These are phyloP conservation scores for Acrocyrtus sp. DNA, from an alignment of 2,888 invertebrate species.

Conservation along the genomic window DNA sequence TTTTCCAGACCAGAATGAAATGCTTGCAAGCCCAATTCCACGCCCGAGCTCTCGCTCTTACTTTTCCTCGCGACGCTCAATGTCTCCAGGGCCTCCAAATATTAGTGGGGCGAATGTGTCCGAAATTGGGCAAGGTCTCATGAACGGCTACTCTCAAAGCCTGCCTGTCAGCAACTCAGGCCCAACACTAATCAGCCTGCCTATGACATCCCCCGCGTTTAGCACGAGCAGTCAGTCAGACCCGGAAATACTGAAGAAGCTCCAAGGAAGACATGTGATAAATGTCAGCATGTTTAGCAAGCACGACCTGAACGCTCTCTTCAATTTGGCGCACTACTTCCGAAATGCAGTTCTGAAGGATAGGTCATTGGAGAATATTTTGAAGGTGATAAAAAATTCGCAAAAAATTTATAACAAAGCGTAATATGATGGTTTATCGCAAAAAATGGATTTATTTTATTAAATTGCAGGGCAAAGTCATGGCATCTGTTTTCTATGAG, in stretches of 20 bases:
- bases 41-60: conserved; percentile 48
- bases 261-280: conserved; percentile 83
- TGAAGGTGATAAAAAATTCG: conserved; percentile 70
- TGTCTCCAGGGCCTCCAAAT: conserved; percentile 39
- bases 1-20: conserved; percentile 39
- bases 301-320: conserved; percentile 90
- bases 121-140: not conserved
- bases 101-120: not conserved
- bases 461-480: conserved; percentile 84
- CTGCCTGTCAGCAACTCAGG: not conserved
- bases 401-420: no score
- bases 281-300: conserved; percentile 87
- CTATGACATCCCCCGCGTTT: conserved; percentile 49
- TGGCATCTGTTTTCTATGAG: conserved; percentile 98
- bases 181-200: conserved; percentile 23
- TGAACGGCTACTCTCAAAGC: not conserved
- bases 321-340: conserved; percentile 91
- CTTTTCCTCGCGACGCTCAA: conserved; percentile 42
- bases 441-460: no score
- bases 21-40: conserved; percentile 45
- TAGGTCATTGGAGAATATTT: conserved; percentile 82
- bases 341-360: conserved; percentile 86
- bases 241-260: conserved; percentile 58
- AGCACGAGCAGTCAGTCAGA: conserved; percentile 20
- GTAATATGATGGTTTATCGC: no score